Evolutionary conservation across 2,113 vertebrate genomes (phyloP), one percentile per base, ranked within the genome.

Genomic region (Corythoichthys intestinalis): DNA sequence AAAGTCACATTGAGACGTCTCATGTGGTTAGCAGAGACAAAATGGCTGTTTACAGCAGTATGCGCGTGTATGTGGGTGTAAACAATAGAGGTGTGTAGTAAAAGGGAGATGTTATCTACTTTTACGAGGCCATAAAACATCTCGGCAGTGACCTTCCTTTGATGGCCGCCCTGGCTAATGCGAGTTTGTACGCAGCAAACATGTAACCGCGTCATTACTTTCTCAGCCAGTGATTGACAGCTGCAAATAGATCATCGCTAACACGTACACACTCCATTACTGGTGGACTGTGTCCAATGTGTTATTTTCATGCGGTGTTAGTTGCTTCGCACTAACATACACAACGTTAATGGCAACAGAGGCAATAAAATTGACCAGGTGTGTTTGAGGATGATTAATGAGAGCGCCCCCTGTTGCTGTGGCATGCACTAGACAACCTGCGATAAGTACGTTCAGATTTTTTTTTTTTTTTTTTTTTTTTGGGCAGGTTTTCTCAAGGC

Each of bases 1-100:
- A 58, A 58, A 58, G 56, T 58, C 56, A 58, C 56, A 58, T 58
- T 58, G 34, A 58, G 56, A 58, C 35, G 34, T 37, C 56, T 58
- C 56, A 37, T 37, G 56, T 37, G 34, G 56, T 58, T 58, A 58
- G 34, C 56, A 20, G 56, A 58, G 56, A 58, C 56, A 58, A 58
- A 58, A 37, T 15, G 12, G 34, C 56, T 34, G 10, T 58, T 58
- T 37, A 37, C 12, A 50, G 14, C 41, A 1, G 41, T 44, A 8
- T 44, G 41, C 6, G 39, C 9, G 48, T 15, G 13, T 28, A 9
- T 6, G n/a, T 10, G 54, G 28, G 54, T 35, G 54, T 35, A 57
- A 28, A 56, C 53, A 56, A 56, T 56, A 12, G 56, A 58, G 12
- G 34, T 37, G 12, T 58, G 54, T 37, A 58, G 56, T 14, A 58